A percentile compares a stretch with the other conserved stretches of the same genome.
Conservation (phyloP, 2,113 vertebrate genomes). For the Conger conger region DNA sequence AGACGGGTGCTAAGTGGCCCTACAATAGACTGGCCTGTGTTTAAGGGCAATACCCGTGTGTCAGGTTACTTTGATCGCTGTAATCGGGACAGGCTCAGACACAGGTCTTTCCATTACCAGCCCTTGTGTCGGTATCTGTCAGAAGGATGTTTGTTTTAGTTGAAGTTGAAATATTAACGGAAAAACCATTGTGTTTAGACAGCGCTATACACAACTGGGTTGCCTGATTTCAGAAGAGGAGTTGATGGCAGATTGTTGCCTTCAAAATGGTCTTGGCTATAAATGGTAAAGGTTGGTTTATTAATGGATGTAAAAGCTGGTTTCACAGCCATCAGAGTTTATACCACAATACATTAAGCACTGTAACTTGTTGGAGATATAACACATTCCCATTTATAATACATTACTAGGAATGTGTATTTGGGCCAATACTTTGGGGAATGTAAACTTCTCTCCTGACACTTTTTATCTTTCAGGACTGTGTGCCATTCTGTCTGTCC, state of each 20-base stretch:
- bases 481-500: not conserved
- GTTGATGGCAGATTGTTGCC: constrained; percentile 18
- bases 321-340: constrained; percentile 3
- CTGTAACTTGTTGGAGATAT: not conserved
- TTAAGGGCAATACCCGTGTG: not conserved
- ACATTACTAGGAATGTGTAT: constrained; percentile 4
- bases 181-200: constrained; percentile 28
- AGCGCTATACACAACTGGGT: constrained; percentile 20
- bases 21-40: not conserved
- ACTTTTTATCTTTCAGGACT: not conserved
- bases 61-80: not conserved
- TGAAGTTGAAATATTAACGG: constrained; percentile 26
- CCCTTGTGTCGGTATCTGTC: not conserved
- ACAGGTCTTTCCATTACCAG: not conserved
- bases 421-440: not conserved
- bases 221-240: not conserved
- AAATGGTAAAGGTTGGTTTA: constrained; percentile 28
- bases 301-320: not conserved
- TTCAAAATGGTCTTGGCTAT: constrained; percentile 18
- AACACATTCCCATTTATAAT: constrained; percentile 1
- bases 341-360: constrained; percentile 10
- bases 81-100: not conserved
- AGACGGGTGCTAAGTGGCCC: not conserved
- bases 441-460: constrained; percentile 10
- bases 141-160: constrained; percentile 28